Base-by-base conservation (phyloP, 2,113 vertebrate genomes). In the Prochilodus magdalenae region DNA sequence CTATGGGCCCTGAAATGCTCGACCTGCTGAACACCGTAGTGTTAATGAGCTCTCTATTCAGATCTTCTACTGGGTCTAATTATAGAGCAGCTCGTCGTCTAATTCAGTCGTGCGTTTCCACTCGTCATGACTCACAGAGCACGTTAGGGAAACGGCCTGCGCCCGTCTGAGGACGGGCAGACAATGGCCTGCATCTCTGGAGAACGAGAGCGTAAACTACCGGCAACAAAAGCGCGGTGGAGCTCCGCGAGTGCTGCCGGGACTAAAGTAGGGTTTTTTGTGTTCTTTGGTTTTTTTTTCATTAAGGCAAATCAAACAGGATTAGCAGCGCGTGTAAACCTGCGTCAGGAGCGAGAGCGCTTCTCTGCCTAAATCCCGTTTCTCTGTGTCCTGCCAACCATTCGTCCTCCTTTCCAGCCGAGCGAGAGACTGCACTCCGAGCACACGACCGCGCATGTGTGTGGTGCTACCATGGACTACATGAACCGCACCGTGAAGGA, bases 251-350 rank as follows among this genome's bases (percentile, higher is more conserved):
- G 81, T 18, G 47, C 77, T 12, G 49, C 66, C 84, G 60, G 82
- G 84, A 89, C 83, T 80, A 89, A 87, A 87, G 90, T 82, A 44
- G 84, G 87, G 88, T 84, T 89, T 87, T 77, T 82, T 75, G 90
- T 83, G 36, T 36, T 36, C 36, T 36, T 36, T 36, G n/a, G n/a
- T 80, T 65, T 49, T 74, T 44, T 73, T 65, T 72, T 27, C 83
- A 60, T 87, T 55, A 82, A 88, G 59, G 88, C 87, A 91, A 91
- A 91, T 88, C 82, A 92, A 91, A 92, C 87, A 85, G 89, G 91
- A 93, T 93, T 91, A 92, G 73, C 73, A 83, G 82, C 5, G 63
- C 33, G 80, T 76, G 84, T 81, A 88, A 84, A 89, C 87, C 88
- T 88, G 88, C 79, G 20, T 93, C 88, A 91, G 88, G 74, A 66